Conservation (phyloP, 2,113 vertebrate species). For the Mellivora capensis region DNA sequence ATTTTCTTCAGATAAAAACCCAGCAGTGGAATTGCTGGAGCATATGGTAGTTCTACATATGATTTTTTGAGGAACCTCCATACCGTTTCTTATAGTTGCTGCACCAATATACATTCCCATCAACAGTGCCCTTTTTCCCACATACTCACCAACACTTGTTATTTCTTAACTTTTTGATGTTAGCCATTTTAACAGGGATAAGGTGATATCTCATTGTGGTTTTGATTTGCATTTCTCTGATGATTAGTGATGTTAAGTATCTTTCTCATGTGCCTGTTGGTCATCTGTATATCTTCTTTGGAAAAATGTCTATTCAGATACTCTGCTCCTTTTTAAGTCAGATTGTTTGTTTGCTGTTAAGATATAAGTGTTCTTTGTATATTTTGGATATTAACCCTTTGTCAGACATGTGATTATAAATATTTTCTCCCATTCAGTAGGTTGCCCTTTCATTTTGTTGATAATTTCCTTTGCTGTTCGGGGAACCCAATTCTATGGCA, state of each 20-base stretch:
- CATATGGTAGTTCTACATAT: neutral
- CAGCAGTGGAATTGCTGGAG: neutral
- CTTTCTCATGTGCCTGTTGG: neutral
- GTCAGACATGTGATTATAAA: neutral
- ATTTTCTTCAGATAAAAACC: neutral
- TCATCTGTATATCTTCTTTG: neutral
- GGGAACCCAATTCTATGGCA: neutral
- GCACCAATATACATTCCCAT: neutral
- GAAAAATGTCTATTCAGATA: neutral
- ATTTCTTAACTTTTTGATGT: neutral
- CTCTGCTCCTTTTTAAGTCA: neutral
- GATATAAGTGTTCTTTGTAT: neutral
- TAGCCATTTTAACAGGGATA: neutral
- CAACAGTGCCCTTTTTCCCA: neutral
- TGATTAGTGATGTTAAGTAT: neutral
- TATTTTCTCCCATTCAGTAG: neutral
- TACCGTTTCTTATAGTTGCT: neutral
- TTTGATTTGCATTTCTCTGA: neutral
- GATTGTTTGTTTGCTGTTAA: neutral
- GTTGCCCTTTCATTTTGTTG: neutral
- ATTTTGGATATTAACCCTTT: neutral
- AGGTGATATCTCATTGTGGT: neutral
- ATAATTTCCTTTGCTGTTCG: neutral
- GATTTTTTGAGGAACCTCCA: neutral
- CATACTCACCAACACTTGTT: neutral